Evolutionary conservation across 1,140 invertebrate species (phyloP), one percentile per base, ranked within the genome.

Genomic region (Drosophila setifemur): DNA sequence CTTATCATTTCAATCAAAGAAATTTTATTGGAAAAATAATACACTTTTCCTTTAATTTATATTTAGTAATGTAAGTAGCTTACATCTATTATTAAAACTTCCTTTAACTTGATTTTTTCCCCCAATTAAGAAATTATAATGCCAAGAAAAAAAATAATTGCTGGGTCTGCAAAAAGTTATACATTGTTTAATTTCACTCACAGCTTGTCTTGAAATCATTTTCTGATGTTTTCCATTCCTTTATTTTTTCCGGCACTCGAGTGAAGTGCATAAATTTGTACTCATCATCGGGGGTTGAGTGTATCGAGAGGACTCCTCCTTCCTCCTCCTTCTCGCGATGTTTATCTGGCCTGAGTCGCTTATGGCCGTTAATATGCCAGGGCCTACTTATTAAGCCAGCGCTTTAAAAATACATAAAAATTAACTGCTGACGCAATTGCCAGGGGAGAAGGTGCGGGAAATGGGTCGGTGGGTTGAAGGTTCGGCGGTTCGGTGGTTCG

Each of bases 381-480:
- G 74, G 68, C 69, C 68, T 70, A 74, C 77, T 75, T 76, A 61
- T 82, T 85, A 78, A 37, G 79, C 37, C 42, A 66, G 47, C 70
- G 74, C 60, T 79, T 83, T 85, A 83, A 83, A 83, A 78, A 86
- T 67, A 86, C 75, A 85, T 85, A 67, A 86, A 85, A 75, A 83
- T 85, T 71, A 85, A 85, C 70, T 79, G 69, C 79, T 79, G 81
- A 86, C 81, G 79, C 79, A 75, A 72, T 72, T 72, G 45, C 55
- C 55, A 61, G 33, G 55, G 68, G 68, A 60, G 14, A 2, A n/a
- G 11, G 16, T 2, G 26, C 2, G 29, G 8, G 25, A 12, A 31
- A 4, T 35, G 18, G 23, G 31, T 12, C 3, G n/a, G 14, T 14
- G 9, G 19, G 23, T 23, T 16, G 12, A 44, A 47, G 61, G 39